These are phyloP conservation scores for Kryptopterus vitreolus DNA, from an alignment of 2,797 vertebrate genomes.

Conservation along the genomic window DNA sequence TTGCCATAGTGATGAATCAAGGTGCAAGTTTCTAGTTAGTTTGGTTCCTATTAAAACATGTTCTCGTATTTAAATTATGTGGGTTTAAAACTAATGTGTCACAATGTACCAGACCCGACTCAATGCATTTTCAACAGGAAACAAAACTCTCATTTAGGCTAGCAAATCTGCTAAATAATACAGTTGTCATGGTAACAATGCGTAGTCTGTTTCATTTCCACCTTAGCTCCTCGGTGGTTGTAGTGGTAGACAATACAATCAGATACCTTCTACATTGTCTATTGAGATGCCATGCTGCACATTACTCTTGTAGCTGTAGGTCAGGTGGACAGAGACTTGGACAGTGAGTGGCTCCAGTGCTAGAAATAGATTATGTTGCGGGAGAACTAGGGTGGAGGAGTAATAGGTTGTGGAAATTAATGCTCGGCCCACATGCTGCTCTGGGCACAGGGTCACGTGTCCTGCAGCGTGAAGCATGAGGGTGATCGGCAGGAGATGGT, in stretches of 20 bases:
- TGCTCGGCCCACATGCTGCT: constrained; percentile 16
- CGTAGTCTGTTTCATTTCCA: not conserved
- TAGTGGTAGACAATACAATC: not conserved
- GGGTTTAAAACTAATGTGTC: not conserved
- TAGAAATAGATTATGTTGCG: not conserved
- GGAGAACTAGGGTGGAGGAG: constrained; percentile 1
- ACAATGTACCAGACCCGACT: not conserved
- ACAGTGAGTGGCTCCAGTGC: not conserved
- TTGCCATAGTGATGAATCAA: not conserved
- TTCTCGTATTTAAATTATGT: not conserved
- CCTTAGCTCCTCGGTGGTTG: not conserved
- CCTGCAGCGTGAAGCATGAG: constrained; percentile 7
- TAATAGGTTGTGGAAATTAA: constrained; percentile 39
- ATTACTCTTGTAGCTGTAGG: constrained; percentile 1
- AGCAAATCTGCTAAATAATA: not conserved
- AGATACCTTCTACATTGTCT: not conserved
- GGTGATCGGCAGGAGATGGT: constrained; percentile 24
- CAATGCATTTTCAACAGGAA: not conserved
- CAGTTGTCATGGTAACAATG: not conserved
- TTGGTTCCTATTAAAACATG: not conserved
- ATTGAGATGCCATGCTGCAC: not conserved
- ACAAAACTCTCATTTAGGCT: not conserved
- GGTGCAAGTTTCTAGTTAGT: not conserved
- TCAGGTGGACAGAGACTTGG: constrained; percentile 15
- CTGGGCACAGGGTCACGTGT: constrained; percentile 20